These are phyloP conservation scores for Aratinga solstitialis DNA, from an alignment of 2,797 vertebrate genomes.

Conservation along the genomic window DNA sequence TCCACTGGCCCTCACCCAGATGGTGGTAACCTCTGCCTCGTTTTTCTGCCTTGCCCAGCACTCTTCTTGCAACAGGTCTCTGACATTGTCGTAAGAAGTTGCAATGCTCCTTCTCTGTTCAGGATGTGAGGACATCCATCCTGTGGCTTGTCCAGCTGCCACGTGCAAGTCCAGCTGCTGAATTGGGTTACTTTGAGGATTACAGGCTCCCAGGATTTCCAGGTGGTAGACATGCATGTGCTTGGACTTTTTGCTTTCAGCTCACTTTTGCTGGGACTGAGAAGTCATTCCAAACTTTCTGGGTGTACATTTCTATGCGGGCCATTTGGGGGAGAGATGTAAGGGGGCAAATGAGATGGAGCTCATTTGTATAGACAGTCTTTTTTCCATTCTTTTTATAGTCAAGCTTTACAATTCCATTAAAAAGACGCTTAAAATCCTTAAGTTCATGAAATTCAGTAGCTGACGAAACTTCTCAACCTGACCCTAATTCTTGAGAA, in stretches of 20 bases:
- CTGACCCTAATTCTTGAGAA: neutral
- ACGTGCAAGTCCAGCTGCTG: neutral
- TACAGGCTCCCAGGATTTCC: neutral
- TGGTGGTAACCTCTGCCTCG: neutral
- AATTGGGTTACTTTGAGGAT: neutral
- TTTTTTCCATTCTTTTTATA: neutral
- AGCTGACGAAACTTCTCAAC: neutral
- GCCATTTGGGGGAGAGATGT: neutral
- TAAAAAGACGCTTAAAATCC: neutral
- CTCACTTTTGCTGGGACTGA: neutral
- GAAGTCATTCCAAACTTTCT: neutral
- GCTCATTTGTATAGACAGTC: neutral
- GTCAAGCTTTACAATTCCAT: neutral
- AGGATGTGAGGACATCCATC: neutral
- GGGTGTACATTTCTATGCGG: neutral
- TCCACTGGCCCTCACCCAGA: too few species aligned
- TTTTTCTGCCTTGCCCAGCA: neutral
- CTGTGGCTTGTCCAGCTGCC: fast-evolving
- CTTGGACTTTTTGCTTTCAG: neutral
- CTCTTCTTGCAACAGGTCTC: neutral
- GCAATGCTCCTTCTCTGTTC: neutral
- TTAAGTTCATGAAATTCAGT: neutral
- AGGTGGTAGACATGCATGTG: neutral
- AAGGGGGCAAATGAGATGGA: neutral
- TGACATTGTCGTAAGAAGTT: fast-evolving